A percentile compares a stretch with the other conserved stretches of the same genome.
These are phyloP conservation scores for Furnarius figulus DNA, from an alignment of 2,113 vertebrate genomes.

Conservation along the genomic window DNA sequence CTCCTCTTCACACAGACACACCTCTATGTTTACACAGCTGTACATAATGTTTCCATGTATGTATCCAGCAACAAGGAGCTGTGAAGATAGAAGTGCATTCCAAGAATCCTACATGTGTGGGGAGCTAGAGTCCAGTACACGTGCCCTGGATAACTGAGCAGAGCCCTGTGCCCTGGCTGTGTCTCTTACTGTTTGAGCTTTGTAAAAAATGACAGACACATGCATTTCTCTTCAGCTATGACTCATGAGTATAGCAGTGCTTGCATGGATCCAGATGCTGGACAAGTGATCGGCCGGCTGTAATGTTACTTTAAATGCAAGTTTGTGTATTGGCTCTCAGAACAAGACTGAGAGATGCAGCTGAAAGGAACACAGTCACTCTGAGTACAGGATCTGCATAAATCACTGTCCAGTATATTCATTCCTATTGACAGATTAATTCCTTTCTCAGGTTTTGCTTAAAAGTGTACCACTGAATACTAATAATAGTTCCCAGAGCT, in stretches of 20 bases:
- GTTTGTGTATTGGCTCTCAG: constrained; percentile 32
- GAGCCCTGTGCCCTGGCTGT: background rate
- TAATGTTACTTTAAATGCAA: constrained; percentile 45
- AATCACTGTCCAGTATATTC: constrained; percentile 75
- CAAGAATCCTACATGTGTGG: background rate
- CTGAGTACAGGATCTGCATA: constrained; percentile 71
- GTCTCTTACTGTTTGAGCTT: background rate
- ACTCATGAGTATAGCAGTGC: background rate
- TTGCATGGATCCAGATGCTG: background rate
- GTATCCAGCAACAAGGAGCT: background rate
- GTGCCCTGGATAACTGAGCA: background rate
- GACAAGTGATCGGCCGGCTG: background rate
- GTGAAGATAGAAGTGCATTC: background rate
- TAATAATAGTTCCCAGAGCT: constrained; percentile 57
- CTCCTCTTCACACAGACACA: background rate
- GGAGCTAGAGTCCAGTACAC: no score
- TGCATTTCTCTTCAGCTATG: background rate
- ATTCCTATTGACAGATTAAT: constrained; percentile 78
- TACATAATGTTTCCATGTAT: background rate
- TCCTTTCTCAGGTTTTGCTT: constrained; percentile 73
- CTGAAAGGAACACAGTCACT: constrained; percentile 53
- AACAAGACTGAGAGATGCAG: constrained; percentile 39
- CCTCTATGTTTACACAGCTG: background rate
- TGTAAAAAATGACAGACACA: background rate
- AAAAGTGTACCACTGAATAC: constrained; percentile 70